Evolutionary conservation across 2,113 vertebrate species (phyloP).

Genomic region (Eidolon helvum): DNA sequence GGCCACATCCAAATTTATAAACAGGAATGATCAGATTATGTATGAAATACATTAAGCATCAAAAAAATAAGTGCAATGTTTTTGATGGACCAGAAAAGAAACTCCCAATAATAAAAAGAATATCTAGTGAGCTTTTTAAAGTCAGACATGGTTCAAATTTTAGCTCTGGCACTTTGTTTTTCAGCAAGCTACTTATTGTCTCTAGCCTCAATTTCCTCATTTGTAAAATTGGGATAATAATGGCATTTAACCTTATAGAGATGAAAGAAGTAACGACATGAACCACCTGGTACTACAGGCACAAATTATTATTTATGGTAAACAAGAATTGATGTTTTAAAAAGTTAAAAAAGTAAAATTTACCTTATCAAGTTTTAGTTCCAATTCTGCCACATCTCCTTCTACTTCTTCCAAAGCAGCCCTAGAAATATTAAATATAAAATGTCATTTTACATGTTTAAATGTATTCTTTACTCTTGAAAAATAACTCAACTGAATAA

Average conservation of each 20-base stretch:
- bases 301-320: background rate
- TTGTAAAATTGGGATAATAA: background rate
- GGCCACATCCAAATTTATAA: background rate
- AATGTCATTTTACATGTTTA: conserved; percentile 16
- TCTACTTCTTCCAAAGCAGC: conserved; percentile 98
- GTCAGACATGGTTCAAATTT: background rate
- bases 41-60: background rate
- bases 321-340: background rate
- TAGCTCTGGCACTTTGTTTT: background rate
- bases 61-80: background rate
- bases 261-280: background rate
- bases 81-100: background rate
- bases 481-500: conserved; percentile 42
- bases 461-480: conserved; percentile 28
- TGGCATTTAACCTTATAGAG: background rate
- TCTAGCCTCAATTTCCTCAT: background rate
- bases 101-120: background rate
- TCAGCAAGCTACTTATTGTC: background rate
- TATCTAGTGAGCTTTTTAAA: background rate
- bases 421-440: conserved; percentile 82
- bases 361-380: conserved; percentile 99
- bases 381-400: conserved; percentile 96
- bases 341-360: conserved; percentile 67
- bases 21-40: background rate
- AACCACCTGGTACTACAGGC: background rate